Percentiles rank a stretch among this genome's conserved stretches.
phyloP scores from a whole-genome alignment of 1,140 invertebrate species.

The Trichoplusia ni region DNA sequence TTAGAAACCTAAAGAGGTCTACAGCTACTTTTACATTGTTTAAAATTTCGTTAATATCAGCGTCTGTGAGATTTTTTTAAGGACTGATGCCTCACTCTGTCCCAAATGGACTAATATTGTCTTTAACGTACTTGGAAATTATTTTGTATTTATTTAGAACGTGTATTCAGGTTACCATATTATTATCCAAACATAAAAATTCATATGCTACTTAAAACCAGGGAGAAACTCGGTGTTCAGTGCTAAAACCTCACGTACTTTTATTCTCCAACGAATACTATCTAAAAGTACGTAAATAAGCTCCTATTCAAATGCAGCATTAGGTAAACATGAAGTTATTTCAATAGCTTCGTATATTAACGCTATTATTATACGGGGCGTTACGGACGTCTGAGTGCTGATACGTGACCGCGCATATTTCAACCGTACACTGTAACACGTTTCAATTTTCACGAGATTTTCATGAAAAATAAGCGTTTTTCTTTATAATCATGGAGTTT shows the following conservation, averaged over 20 bases:
- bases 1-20: too few species aligned
- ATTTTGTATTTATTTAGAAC: too few species aligned
- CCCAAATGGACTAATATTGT: too few species aligned
- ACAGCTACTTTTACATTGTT: too few species aligned
- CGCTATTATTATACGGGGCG: conserved; percentile 23
- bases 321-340: conserved; percentile 21
- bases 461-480: conserved; percentile 12
- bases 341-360: conserved; percentile 12
- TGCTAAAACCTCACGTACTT: conserved; percentile 3
- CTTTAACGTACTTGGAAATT: too few species aligned
- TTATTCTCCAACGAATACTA: conserved; percentile 8
- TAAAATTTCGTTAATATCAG: too few species aligned
- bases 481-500: conserved; percentile 19
- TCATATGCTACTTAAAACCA: too few species aligned
- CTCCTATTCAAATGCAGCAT: conserved; percentile 15
- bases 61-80: too few species aligned
- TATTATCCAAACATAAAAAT: too few species aligned
- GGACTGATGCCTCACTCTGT: too few species aligned
- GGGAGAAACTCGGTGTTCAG: too few species aligned
- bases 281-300: conserved; percentile 13
- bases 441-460: conserved; percentile 35
- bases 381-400: conserved; percentile 24
- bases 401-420: conserved; percentile 35
- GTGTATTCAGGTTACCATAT: too few species aligned
- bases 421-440: conserved; percentile 3